These are phyloP conservation scores for Fabriciana adippe DNA, from an alignment of 2,888 invertebrate species.

Conservation along the genomic window DNA sequence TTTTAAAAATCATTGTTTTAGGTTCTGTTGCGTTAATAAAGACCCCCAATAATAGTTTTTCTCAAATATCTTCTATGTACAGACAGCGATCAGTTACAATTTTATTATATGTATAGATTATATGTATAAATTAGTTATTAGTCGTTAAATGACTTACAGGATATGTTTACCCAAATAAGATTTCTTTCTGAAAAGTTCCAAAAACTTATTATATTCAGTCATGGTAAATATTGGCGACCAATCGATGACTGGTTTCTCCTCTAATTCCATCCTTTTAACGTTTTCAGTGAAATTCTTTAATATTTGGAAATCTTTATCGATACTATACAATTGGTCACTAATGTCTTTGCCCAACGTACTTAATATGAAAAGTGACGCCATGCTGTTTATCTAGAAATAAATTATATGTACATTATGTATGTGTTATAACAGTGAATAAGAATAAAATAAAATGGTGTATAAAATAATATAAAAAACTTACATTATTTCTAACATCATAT, in stretches of 20 bases:
- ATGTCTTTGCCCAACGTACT: conserved; percentile 73
- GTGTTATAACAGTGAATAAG: too few relatives aligned
- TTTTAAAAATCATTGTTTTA: too few relatives aligned
- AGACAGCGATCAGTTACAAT: too few relatives aligned
- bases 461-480: conserved; percentile 49
- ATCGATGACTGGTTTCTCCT: conserved; percentile 44
- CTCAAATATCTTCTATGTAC: too few relatives aligned
- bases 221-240: conserved; percentile 59
- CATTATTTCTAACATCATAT: conserved; percentile 66
- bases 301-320: conserved; percentile 63
- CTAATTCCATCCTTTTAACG: conserved; percentile 48
- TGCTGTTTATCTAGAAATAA: conserved; percentile 66
- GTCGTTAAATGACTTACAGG: conserved; percentile 55
- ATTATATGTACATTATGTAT: too few relatives aligned
- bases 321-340: conserved; percentile 59
- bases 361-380: conserved; percentile 72
- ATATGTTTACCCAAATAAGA: conserved; percentile 63
- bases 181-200: conserved; percentile 55
- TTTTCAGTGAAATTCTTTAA: conserved; percentile 60
- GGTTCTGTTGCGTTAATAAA: too few relatives aligned
- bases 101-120: not conserved
- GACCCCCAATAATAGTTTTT: too few relatives aligned
- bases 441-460: not conserved
- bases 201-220: conserved; percentile 54
- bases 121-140: not conserved